Percentiles rank a stretch among this genome's conserved stretches.
phyloP scores from a whole-genome alignment of 2,888 invertebrate species.

The Rhagonycha fulva region DNA sequence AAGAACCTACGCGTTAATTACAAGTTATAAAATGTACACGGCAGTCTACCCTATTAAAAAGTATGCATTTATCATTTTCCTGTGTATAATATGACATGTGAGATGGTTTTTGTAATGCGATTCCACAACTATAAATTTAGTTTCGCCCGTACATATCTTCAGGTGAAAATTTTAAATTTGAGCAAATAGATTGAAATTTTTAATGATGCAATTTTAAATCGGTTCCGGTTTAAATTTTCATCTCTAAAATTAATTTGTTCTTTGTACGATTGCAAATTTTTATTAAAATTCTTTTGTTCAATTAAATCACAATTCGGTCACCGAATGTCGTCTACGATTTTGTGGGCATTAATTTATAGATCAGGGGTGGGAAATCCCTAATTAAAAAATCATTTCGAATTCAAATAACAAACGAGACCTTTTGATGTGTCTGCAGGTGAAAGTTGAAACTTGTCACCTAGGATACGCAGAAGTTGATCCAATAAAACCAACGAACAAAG shows the following conservation, averaged over 20 bases:
- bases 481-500: neutral
- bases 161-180: neutral
- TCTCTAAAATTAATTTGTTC: neutral
- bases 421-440: neutral
- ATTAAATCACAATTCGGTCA: neutral
- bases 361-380: neutral
- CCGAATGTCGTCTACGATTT: too few species aligned
- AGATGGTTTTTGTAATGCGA: constrained; percentile 34
- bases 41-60: constrained; percentile 29
- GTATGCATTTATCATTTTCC: constrained; percentile 36
- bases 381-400: neutral
- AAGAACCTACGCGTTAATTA: constrained; percentile 35
- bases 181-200: neutral
- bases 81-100: constrained; percentile 32
- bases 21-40: constrained; percentile 32
- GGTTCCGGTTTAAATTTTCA: neutral
- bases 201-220: neutral
- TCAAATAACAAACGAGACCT: neutral
- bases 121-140: constrained; percentile 25
- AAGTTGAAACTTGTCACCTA: neutral
- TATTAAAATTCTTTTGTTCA: neutral
- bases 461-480: neutral
- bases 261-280: neutral
- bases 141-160: neutral
- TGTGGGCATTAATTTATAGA: too few species aligned